Evolutionary conservation across 1,140 invertebrate genomes (phyloP), one percentile per base, ranked within the genome.

Genomic region (Catajapyx aquilonaris): DNA sequence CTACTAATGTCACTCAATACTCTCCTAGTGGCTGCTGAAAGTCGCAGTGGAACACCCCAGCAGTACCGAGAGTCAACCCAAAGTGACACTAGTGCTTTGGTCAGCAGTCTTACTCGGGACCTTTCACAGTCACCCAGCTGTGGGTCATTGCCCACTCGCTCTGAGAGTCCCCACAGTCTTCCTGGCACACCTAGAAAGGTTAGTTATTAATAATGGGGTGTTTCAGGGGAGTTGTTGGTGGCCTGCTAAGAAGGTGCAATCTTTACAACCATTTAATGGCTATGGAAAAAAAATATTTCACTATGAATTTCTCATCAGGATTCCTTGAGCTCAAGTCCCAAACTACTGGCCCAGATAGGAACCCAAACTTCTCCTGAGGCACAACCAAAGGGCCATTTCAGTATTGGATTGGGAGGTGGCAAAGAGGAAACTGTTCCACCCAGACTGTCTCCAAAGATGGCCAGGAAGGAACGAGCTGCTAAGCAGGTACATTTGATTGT

Each of bases 301-400:
- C n/a, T n/a, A n/a, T n/a, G n/a, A n/a, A n/a, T n/a, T 20, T 40
- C n/a, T 20, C 30, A 37, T 7, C 40, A 48, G 46, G 41, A 47
- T 5, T 34, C 45, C 15, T 17, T 41, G 34, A 38, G 40, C 23
- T 36, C 37, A 41, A 47, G 41, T 46, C 41, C 47, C 10, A 46
- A 46, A 22, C 40, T 63, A 39, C 53, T 77, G 15, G 72, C 72
- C 0, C 74, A 78, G 53, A 71, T 73, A 10, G 73, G 74, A 39
- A 80, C 76, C 0, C 76, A 80, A 52, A 80, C 76, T 2, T 78
- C 74, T 41, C 76, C 76, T 0, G 76, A 79, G 36, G 53, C 55
- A 0, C 52, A 59, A 10, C 57, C 65, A 44, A 68, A 65, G 40
- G 59, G 62, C 15, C 65, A 71, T 43, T 73, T 75, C 48, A 71